Evolutionary conservation across 2,888 invertebrate species (phyloP).

Genomic region (Lathronympha strigana): DNA sequence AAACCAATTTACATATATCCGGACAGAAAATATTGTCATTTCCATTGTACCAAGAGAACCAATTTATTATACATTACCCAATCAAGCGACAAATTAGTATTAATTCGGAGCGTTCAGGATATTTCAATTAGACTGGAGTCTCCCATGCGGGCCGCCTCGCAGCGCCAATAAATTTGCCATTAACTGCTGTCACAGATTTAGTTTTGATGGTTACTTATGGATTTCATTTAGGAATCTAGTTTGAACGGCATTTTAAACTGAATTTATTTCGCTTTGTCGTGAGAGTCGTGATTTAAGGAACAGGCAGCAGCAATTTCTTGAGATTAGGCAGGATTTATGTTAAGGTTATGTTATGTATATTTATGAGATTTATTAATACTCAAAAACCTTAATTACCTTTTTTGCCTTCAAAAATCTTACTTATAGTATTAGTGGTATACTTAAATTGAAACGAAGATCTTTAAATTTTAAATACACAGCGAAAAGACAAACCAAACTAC

Average conservation of each 20-base stretch:
- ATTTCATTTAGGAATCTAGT: background rate
- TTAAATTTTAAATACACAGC: no score
- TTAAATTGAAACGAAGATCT: no score
- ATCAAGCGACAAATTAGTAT: conserved; percentile 21
- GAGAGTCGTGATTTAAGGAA: no score
- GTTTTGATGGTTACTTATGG: conserved; percentile 6
- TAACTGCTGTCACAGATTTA: conserved; percentile 13
- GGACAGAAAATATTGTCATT: background rate
- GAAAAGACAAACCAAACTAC: no score
- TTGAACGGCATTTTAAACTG: background rate
- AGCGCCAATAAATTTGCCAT: conserved; percentile 18
- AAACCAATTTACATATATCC: background rate
- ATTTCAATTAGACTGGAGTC: conserved; percentile 18
- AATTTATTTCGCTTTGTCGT: background rate
- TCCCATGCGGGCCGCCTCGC: conserved; percentile 9
- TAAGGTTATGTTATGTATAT: no score
- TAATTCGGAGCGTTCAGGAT: conserved; percentile 25
- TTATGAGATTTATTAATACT: no score
- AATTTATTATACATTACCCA: conserved; percentile 20
- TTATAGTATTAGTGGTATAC: no score
- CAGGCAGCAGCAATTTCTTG: no score
- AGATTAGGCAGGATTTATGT: no score
- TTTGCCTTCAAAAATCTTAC: no score
- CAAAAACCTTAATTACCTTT: no score
- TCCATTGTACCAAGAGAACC: conserved; percentile 6